Evolutionary conservation across 2,888 invertebrate species (phyloP), one percentile per base, ranked within the genome.

Genomic region (Drosophila formosana): DNA sequence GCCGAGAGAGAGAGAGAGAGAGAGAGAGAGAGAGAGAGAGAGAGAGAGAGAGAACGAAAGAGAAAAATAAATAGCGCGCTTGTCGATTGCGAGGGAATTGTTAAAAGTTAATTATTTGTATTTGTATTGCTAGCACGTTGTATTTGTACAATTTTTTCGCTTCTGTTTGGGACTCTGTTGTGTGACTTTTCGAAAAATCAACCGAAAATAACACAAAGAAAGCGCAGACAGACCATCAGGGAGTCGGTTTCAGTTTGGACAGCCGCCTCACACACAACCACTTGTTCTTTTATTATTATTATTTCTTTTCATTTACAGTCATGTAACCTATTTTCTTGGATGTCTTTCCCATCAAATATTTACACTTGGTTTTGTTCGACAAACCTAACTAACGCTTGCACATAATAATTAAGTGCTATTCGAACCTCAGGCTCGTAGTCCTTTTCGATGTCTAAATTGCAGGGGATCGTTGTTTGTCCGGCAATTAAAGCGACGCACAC

Each of bases 71-170:
- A 18, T 18, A 18, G 1, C 18, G 18, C 18, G 1, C 18, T 18
- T 18, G 18, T 18, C 28, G 56, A 60, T 64, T 34, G 57, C 37
- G 72, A 49, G 43, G 46, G 50, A 79, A 81, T 76, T 84, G 88
- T 87, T 82, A 75, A 87, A 82, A 87, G 82, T 82, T 87, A 82
- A 82, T 82, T 82, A 87, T 81, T 81, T 81, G 77, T 81, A 74
- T 82, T 82, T 87, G 82, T 87, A 87, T 84, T 84, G 76, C 76
- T 60, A 49, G 87, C 82, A 78, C 76, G 75, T 85, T 87, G 76
- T 88, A 85, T 83, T 83, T 83, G 86, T 72, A 57, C 73, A 83
- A 88, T 68, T 85, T 82, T 82, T 86, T 71, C 32, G 50, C 47
- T 69, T 62, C 46, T 60, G 64, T 76, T 63, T 55, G 18, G 26